A percentile compares a stretch with the other conserved stretches of the same genome.
These are phyloP conservation scores for Patiria miniata DNA, from an alignment of 35 echinoderm and acorn worm species.

Conservation along the genomic window DNA sequence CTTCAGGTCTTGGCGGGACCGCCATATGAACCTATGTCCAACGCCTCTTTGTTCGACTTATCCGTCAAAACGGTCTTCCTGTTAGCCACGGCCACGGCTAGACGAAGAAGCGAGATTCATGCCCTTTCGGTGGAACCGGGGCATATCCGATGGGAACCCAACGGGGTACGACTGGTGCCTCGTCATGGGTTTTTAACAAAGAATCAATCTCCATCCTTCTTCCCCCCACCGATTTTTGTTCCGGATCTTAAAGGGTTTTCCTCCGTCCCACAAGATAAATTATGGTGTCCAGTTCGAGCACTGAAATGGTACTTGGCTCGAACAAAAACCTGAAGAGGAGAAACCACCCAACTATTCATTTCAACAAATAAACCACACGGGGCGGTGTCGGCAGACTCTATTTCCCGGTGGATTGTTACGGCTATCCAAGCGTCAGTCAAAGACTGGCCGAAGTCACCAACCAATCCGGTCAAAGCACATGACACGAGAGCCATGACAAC, in stretches of 20 bases:
- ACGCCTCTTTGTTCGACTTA: not conserved
- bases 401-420: not conserved
- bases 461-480: not conserved
- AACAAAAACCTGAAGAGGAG: no score
- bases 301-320: conserved; percentile 1
- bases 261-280: not conserved
- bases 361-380: not conserved
- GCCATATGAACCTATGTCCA: conserved; percentile 14
- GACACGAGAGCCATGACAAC: not conserved
- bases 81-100: not conserved
- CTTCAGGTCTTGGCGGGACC: conserved; percentile 1
- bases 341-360: not conserved
- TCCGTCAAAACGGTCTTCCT: conserved; percentile 22
- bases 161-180: conserved; percentile 9
- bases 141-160: conserved; percentile 20
- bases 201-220: conserved; percentile 32
- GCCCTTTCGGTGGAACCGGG: not conserved
- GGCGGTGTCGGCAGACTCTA: not conserved
- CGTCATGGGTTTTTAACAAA: conserved; percentile 20
- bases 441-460: not conserved
- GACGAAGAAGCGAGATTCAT: conserved; percentile 7
- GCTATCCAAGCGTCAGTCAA: not conserved
- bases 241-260: not conserved
- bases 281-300: conserved; percentile 17
- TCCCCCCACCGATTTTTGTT: not conserved